A percentile compares a stretch with the other conserved stretches of the same genome.
These are phyloP conservation scores for Hybos culiciformis DNA, from an alignment of 2,888 invertebrate species.

Conservation along the genomic window DNA sequence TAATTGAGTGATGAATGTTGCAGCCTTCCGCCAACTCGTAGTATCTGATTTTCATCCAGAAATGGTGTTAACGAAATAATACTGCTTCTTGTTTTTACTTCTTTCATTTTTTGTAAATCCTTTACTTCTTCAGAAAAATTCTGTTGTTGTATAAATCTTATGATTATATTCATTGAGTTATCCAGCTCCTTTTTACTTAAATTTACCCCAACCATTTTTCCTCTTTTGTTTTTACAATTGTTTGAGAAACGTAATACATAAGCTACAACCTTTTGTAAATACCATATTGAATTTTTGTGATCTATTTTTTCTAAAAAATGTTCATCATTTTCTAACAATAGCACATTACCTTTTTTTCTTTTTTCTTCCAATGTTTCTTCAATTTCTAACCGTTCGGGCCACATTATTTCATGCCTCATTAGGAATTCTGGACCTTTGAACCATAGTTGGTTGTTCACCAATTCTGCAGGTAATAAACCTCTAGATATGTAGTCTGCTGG, in stretches of 20 bases:
- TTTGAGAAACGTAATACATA: background rate
- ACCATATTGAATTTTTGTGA: background rate
- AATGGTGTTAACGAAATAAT: background rate
- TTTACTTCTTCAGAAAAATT: background rate
- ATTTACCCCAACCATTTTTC: too few relatives aligned
- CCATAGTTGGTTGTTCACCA: conserved; percentile 1
- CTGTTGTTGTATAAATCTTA: background rate
- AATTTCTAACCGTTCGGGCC: background rate
- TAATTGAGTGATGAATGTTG: background rate
- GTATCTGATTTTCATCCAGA: background rate
- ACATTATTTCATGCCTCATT: too few relatives aligned
- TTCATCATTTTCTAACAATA: background rate
- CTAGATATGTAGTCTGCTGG: conserved; percentile 6
- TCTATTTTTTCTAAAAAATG: background rate
- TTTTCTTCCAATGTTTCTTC: background rate
- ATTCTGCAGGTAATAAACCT: conserved; percentile 2
- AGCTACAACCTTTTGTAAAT: background rate
- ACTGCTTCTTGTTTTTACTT: too few relatives aligned
- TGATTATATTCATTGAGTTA: background rate
- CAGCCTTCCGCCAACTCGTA: background rate
- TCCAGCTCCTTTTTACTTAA: background rate
- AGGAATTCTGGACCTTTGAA: conserved; percentile 1
- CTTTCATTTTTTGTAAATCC: too few relatives aligned
- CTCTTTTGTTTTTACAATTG: background rate
- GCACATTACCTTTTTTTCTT: background rate